These are phyloP conservation scores for Chrysotoxum bicinctum DNA, from an alignment of 2,888 invertebrate species.

Conservation along the genomic window DNA sequence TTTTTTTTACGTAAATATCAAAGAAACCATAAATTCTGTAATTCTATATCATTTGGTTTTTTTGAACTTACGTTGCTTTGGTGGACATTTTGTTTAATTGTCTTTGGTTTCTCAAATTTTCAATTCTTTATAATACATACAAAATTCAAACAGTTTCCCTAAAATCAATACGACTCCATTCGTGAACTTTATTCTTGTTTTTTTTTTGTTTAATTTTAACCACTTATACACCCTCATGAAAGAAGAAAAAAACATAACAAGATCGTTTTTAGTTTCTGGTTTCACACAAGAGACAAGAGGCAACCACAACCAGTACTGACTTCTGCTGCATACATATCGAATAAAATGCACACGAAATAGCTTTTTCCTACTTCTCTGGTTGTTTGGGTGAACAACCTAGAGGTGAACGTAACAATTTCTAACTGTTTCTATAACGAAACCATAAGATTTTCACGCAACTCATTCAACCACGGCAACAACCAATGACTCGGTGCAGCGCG, in stretches of 20 bases:
- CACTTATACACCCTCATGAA: not conserved
- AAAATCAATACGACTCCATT: not conserved
- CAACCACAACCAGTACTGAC: not conserved
- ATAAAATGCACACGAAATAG: not conserved
- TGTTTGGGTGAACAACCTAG: slow-evolving; percentile 56
- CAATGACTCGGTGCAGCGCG: slow-evolving; percentile 31
- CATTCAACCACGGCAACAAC: slow-evolving; percentile 36
- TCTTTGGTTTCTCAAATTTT: not conserved
- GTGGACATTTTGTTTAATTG: not conserved
- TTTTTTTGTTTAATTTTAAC: not conserved
- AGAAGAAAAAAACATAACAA: slow-evolving; percentile 19
- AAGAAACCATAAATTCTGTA: too few species aligned
- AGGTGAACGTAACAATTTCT: slow-evolving; percentile 52
- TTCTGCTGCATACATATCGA: not conserved
- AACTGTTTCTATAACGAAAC: slow-evolving; percentile 56
- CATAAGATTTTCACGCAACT: slow-evolving; percentile 64
- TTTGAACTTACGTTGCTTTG: not conserved
- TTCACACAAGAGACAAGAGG: not conserved
- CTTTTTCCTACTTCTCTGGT: not conserved
- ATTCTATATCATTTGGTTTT: too few species aligned
- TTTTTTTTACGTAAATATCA: too few species aligned
- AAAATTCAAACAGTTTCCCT: not conserved
- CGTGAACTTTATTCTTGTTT: not conserved
- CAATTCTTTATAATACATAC: not conserved
- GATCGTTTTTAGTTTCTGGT: not conserved